Conservation (phyloP, 2,113 vertebrate genomes). For the Pseudolaguvia tuberculata region DNA sequence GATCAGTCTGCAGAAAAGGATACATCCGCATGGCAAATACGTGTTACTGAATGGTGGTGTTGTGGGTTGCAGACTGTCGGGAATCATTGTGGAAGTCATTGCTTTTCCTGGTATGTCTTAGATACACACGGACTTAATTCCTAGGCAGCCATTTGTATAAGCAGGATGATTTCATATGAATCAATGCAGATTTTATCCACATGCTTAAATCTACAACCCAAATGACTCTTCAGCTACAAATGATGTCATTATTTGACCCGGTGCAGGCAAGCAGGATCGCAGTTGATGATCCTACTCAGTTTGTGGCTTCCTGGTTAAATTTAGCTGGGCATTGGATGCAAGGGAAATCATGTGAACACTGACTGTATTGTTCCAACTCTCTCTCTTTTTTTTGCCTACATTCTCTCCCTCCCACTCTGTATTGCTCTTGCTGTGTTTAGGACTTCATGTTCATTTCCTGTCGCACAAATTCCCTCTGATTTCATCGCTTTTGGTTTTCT, state of each 20-base stretch:
- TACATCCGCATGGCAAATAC: not conserved
- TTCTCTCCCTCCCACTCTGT: slow-evolving; percentile 7
- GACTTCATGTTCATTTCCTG: not conserved
- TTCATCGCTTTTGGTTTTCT: slow-evolving; percentile 5
- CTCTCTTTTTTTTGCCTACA: not conserved
- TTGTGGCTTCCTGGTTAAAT: not conserved
- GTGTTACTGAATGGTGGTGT: slow-evolving; percentile 2
- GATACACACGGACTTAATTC: not conserved
- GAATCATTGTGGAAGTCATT: not conserved
- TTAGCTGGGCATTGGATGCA: not conserved
- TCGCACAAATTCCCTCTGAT: not conserved
- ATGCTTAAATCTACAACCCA: not conserved
- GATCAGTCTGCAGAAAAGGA: not conserved
- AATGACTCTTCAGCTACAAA: too few relatives aligned
- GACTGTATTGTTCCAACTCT: not conserved
- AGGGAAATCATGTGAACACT: not conserved
- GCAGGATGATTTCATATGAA: not conserved
- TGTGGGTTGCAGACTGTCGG: not conserved
- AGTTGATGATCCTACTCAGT: not conserved
- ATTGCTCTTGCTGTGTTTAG: slow-evolving; percentile 31
- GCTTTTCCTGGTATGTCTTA: not conserved
- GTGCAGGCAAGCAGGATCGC: not conserved
- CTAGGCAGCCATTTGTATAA: not conserved
- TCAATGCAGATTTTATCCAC: not conserved
- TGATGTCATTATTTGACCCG: not conserved